Evolutionary conservation across 2,888 invertebrate species (phyloP).

Genomic region (Mellilla xanthometata): DNA sequence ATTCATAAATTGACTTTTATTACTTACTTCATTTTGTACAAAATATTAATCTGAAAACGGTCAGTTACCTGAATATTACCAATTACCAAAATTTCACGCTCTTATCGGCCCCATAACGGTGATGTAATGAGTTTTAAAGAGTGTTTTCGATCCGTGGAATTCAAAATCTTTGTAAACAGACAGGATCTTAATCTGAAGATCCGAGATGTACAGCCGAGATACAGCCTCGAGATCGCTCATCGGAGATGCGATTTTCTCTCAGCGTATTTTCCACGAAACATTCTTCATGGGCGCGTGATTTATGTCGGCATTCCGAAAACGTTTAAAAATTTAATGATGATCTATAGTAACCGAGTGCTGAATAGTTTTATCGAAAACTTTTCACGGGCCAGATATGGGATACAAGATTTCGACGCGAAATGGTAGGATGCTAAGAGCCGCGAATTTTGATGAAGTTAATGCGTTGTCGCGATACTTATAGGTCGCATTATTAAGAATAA

Average conservation of each 20-base stretch:
- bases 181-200: slow-evolving; percentile 76
- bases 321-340: slow-evolving; percentile 49
- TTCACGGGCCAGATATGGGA: slow-evolving; percentile 9
- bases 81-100: slow-evolving; percentile 80
- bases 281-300: slow-evolving; percentile 57
- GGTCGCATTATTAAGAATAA: slow-evolving; percentile 70
- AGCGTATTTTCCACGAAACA: slow-evolving; percentile 44
- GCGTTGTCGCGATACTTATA: slow-evolving; percentile 53
- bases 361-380: slow-evolving; percentile 27
- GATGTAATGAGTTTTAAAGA: slow-evolving; percentile 78
- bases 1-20: slow-evolving; percentile 23
- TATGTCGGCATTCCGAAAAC: slow-evolving; percentile 63
- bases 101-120: slow-evolving; percentile 75
- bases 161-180: slow-evolving; percentile 76
- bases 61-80: slow-evolving; percentile 67
- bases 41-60: slow-evolving; percentile 32
- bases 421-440: slow-evolving; percentile 39
- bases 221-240: slow-evolving; percentile 41
- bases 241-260: slow-evolving; percentile 39
- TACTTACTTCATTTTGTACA: slow-evolving; percentile 25
- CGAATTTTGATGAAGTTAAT: slow-evolving; percentile 69
- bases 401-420: slow-evolving; percentile 24
- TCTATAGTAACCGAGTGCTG: slow-evolving; percentile 37
- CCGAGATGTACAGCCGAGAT: slow-evolving; percentile 52
- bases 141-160: slow-evolving; percentile 67